Conservation (phyloP, 2,113 vertebrate species). For the Dolichotis patagonum region DNA sequence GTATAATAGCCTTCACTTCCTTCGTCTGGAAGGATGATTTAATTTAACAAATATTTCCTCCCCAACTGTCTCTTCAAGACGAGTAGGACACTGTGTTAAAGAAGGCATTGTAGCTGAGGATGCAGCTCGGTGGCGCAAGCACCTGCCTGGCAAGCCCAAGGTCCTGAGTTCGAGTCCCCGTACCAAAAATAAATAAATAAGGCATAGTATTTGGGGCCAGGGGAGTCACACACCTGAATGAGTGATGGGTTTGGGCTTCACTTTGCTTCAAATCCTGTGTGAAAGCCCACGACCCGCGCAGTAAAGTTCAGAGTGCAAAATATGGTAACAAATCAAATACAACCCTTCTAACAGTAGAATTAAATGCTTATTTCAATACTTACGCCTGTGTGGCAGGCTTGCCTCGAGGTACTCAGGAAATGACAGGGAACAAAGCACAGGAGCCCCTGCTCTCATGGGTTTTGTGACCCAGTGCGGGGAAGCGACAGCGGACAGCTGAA, state of each 20-base stretch:
- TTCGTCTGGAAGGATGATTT: neutral
- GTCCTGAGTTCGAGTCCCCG: too few relatives aligned
- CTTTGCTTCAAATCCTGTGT: accelerated
- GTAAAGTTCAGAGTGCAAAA: accelerated
- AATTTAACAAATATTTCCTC: neutral
- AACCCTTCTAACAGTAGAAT: neutral
- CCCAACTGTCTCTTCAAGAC: neutral
- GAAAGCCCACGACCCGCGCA: neutral
- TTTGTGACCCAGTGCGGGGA: neutral
- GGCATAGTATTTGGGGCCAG: accelerated
- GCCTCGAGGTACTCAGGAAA: neutral
- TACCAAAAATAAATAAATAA: too few relatives aligned
- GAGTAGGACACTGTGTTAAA: accelerated
- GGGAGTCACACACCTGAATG: accelerated
- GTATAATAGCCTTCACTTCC: neutral
- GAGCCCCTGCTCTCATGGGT: accelerated
- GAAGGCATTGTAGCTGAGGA: accelerated
- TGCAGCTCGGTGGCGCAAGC: too few relatives aligned
- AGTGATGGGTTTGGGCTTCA: accelerated
- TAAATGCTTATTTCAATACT: neutral
- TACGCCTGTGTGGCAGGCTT: neutral
- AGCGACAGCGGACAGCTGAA: neutral
- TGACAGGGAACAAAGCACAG: neutral
- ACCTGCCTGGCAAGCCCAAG: too few relatives aligned
- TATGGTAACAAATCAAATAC: neutral